Conservation (phyloP, 1,140 invertebrate species). For the Orius insidiosus region DNA sequence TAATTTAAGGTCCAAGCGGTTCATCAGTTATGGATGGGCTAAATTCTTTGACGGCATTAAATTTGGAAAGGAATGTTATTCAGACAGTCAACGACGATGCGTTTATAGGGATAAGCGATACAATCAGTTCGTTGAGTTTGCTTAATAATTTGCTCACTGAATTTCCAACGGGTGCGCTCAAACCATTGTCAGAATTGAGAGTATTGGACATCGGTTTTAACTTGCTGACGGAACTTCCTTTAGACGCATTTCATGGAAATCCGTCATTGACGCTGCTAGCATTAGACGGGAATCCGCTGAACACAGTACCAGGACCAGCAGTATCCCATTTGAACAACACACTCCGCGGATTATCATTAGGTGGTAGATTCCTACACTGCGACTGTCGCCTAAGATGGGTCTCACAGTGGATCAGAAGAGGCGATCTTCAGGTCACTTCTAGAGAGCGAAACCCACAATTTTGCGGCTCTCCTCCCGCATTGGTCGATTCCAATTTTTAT, state of each 20-base stretch:
- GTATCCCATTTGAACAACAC: conserved; percentile 63
- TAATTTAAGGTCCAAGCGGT: background rate
- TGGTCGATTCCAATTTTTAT: conserved; percentile 67
- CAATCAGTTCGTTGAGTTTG: conserved; percentile 74
- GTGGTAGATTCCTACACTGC: conserved; percentile 71
- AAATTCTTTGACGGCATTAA: conserved; percentile 71
- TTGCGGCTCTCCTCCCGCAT: conserved; percentile 61
- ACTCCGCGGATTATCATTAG: conserved; percentile 66
- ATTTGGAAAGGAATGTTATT: conserved; percentile 76
- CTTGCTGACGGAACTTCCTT: conserved; percentile 60
- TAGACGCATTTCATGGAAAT: conserved; percentile 61
- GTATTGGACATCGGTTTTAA: conserved; percentile 85
- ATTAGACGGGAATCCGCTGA: conserved; percentile 74
- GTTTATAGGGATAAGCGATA: conserved; percentile 64
- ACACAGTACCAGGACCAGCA: conserved; percentile 59
- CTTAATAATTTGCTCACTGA: conserved; percentile 77
- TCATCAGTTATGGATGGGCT: conserved; percentile 46
- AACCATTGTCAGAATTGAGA: conserved; percentile 58
- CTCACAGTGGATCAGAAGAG: conserved; percentile 70
- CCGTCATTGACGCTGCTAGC: conserved; percentile 70
- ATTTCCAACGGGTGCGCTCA: conserved; percentile 64
- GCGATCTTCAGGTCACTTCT: conserved; percentile 80
- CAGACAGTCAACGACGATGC: conserved; percentile 55
- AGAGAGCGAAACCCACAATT: conserved; percentile 84
- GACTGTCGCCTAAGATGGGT: conserved; percentile 81